phyloP scores from a whole-genome alignment of 1,140 invertebrate species.

The Rhagoletis pomonella region DNA sequence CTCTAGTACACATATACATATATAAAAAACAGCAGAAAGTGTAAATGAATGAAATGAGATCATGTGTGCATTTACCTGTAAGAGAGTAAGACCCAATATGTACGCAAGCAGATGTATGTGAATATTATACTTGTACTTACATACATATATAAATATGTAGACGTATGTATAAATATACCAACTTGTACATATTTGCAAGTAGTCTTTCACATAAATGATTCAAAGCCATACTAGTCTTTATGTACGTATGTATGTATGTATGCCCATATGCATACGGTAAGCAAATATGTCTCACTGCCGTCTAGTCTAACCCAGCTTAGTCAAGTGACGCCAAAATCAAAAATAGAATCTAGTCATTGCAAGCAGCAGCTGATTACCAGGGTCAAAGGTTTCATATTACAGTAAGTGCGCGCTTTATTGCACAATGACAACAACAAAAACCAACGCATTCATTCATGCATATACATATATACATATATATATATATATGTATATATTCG shows the following conservation, averaged over 20 bases:
- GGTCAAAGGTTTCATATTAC: slow-evolving; percentile 42
- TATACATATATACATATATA: neutral
- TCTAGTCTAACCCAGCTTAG: neutral
- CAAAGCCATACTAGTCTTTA: neutral
- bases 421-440: neutral
- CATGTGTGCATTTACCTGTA: too few relatives aligned
- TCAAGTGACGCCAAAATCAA: neutral
- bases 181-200: too few relatives aligned
- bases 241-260: neutral
- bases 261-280: neutral
- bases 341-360: slow-evolving; percentile 28
- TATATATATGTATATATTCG: too few relatives aligned
- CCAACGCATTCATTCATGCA: neutral
- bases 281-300: neutral
- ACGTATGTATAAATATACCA: too few relatives aligned
- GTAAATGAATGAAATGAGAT: too few relatives aligned
- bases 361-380: slow-evolving; percentile 22
- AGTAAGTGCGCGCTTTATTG: neutral
- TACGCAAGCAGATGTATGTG: too few relatives aligned
- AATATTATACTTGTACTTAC: too few relatives aligned
- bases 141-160: too few relatives aligned
- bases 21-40: too few relatives aligned
- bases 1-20: too few relatives aligned
- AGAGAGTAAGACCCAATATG: too few relatives aligned
- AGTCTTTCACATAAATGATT: too few relatives aligned